Evolutionary conservation across 2,888 invertebrate species (phyloP).

Genomic region (Cosmia trapezina): DNA sequence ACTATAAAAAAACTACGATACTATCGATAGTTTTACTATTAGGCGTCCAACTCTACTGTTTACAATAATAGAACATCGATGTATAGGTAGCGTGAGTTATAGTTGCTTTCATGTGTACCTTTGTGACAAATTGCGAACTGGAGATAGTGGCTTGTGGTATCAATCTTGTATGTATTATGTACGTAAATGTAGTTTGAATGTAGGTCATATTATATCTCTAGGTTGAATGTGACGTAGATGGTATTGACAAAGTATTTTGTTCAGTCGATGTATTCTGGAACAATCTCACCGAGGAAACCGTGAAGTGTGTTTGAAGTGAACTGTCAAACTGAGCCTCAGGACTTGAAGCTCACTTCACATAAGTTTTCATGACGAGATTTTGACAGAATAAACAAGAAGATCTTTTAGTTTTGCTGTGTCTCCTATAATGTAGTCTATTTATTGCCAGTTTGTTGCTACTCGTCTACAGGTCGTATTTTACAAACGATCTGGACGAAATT

Average conservation of each 20-base stretch:
- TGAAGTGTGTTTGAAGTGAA: background rate
- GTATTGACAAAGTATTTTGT: background rate
- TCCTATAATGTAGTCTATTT: too few species aligned
- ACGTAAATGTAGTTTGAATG: constrained; percentile 17
- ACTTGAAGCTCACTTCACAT: too few species aligned
- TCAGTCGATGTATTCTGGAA: background rate
- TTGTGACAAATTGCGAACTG: constrained; percentile 51
- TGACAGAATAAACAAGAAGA: too few species aligned
- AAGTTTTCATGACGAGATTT: too few species aligned
- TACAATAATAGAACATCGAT: constrained; percentile 8
- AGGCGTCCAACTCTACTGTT: constrained; percentile 14
- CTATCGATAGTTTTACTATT: constrained; percentile 5
- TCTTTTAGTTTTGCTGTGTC: too few species aligned
- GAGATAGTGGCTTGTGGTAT: constrained; percentile 24
- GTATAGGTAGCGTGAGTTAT: constrained; percentile 38
- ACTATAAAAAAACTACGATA: background rate
- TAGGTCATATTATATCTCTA: background rate
- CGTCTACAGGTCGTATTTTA: too few species aligned
- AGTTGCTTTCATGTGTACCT: constrained; percentile 38
- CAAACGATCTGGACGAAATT: too few species aligned
- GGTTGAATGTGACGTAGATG: background rate
- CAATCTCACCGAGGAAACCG: background rate
- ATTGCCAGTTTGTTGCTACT: too few species aligned
- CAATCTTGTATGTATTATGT: constrained; percentile 27
- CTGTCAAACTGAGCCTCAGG: background rate